Base-by-base conservation (phyloP, 1,140 invertebrate genomes). In the Episyrphus balteatus region DNA sequence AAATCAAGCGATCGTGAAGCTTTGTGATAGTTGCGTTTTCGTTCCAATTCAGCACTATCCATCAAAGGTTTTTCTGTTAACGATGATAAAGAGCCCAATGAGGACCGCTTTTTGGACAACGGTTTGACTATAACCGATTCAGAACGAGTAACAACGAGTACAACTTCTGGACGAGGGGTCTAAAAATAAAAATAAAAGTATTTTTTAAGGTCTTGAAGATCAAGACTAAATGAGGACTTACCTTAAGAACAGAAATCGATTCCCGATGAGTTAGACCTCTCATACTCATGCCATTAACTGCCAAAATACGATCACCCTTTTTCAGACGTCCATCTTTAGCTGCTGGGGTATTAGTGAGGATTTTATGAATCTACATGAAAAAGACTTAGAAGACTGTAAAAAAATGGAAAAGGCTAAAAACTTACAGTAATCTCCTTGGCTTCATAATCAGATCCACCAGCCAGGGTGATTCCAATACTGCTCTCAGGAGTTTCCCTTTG, bases 381-480 rank as follows among this genome's bases (percentile, higher is more conserved):
- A 34, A 42, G 13, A 38, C 14, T 31, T 44, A 32, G n/a, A 14
- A 42, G 13, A 43, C n/a, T 17, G 14, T 21, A 14, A 39, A 17
- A n/a, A 42, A n/a, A 17, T 13, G 14, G 10, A 26, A 14, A 7
- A 6, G 34, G 10, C 12, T 36, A 12, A 15, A 36, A 32, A 36
- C 78, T 73, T 69, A 89, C 86, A 49, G 87, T 92, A 42, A 92
- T 90, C 70, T 92, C 86, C 70, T 92, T 92, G 51, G 81, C 80
- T 72, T 92, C 88, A 66, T 88, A 91, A 61, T 92, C 89, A 6
- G 81, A 79, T 6, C 90, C 89, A 38, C 88, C 89, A 37, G 88
- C 88, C 42, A 93, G 68, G 7, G 86, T 90, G 39, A 92, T 84
- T 13, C 90, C 90, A 36, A 92, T 81, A 58, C 84, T 87, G 8